Percentiles rank a stretch among this genome's conserved stretches.
Evolutionary conservation across 2,797 vertebrate genomes (phyloP).

Genomic region (Falco biarmicus): DNA sequence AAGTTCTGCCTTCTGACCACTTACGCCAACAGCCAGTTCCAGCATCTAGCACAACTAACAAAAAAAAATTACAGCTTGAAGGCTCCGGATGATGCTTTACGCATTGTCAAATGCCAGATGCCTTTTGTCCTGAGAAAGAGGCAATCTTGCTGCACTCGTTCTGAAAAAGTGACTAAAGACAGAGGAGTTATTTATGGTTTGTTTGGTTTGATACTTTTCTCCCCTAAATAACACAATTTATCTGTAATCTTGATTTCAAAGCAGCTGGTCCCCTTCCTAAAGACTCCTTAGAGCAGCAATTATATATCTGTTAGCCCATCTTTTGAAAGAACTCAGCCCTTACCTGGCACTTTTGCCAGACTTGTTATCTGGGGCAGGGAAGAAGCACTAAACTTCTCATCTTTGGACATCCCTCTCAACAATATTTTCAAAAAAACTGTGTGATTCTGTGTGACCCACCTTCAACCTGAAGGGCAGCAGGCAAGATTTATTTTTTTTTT

Average conservation of each 20-base stretch:
- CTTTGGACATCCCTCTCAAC: background rate
- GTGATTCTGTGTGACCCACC: background rate
- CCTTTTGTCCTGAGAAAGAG: background rate
- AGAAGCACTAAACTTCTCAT: background rate
- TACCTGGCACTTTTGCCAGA: background rate
- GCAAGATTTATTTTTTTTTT: background rate
- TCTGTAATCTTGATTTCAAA: background rate
- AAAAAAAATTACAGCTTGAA: rapidly evolving
- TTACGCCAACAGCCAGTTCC: background rate
- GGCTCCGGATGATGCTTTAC: background rate
- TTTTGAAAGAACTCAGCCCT: background rate
- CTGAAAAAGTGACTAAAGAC: background rate
- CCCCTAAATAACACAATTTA: background rate
- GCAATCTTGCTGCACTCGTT: background rate
- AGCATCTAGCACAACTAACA: background rate
- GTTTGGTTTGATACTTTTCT: background rate
- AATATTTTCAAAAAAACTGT: background rate
- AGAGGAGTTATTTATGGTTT: background rate
- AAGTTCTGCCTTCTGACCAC: background rate
- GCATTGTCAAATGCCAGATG: too few relatives aligned
- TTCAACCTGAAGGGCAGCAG: background rate
- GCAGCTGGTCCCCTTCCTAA: background rate
- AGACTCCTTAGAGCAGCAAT: background rate
- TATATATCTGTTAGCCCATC: rapidly evolving
- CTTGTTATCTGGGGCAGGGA: background rate